These are phyloP conservation scores for Erebia epiphron DNA, from an alignment of 2,888 invertebrate species.

Conservation along the genomic window DNA sequence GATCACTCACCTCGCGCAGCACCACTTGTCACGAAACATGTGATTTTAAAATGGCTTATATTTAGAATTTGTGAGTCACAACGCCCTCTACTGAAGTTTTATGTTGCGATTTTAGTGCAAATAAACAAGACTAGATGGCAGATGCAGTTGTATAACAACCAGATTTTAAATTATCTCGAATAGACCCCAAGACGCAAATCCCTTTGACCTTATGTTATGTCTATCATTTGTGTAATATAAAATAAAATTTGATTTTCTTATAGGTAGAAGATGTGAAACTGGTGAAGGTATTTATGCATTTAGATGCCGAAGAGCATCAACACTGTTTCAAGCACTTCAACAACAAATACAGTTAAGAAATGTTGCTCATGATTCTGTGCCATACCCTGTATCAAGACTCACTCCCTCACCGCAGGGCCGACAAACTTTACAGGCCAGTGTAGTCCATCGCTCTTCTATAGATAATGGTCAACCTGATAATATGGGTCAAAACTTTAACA, in stretches of 20 bases:
- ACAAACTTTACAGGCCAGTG: conserved; percentile 71
- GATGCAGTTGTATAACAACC: no score
- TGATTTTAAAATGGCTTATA: no score
- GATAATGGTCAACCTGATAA: conserved; percentile 69
- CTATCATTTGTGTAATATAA: no score
- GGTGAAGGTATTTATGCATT: conserved; percentile 98
- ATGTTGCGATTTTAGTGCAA: no score
- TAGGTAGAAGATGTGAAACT: conserved; percentile 91
- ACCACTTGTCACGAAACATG: no score
- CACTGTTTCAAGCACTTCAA: conserved; percentile 93
- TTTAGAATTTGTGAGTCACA: no score
- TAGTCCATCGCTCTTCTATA: conserved; percentile 71
- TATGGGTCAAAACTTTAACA: conserved; percentile 50
- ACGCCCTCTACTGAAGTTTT: no score
- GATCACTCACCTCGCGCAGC: no score
- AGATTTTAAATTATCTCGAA: no score
- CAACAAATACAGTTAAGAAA: conserved; percentile 89
- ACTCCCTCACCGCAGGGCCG: conserved; percentile 67
- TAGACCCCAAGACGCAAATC: no score
- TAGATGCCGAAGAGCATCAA: conserved; percentile 92
- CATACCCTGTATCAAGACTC: conserved; percentile 67
- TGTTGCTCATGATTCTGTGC: conserved; percentile 65
- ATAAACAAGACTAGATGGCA: no score
- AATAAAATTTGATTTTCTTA: conserved; percentile 50
- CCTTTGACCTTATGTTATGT: no score